Percentiles rank a stretch among this genome's conserved stretches.
Evolutionary conservation across 2,113 vertebrate species (phyloP).

Genomic region (Copsychus sechellarum): DNA sequence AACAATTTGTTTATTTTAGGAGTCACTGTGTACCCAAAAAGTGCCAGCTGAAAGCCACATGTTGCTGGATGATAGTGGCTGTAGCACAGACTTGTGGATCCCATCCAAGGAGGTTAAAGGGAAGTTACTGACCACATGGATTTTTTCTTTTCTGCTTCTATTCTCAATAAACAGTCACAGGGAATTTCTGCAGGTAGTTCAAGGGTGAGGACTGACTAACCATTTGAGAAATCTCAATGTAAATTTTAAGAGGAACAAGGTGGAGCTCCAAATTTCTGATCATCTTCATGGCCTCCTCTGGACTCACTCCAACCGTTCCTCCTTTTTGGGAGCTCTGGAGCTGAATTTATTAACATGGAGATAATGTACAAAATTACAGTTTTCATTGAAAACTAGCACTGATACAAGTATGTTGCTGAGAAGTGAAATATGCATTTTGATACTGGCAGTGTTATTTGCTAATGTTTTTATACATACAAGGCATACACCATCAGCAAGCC

Average conservation of each 20-base stretch:
- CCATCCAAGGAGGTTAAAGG: not conserved
- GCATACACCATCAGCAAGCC: not conserved
- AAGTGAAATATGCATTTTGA: not conserved
- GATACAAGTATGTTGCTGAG: not conserved
- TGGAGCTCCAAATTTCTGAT: not conserved
- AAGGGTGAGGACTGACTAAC: not conserved
- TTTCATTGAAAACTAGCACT: not conserved
- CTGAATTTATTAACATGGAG: not conserved
- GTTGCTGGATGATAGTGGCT: not conserved
- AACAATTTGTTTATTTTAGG: not conserved
- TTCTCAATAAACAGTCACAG: not conserved
- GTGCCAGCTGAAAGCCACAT: fast-evolving
- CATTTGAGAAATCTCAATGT: not conserved
- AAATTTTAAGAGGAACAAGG: not conserved
- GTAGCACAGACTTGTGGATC: not conserved
- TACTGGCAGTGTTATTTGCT: not conserved
- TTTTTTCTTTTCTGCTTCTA: not conserved
- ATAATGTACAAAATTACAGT: slow-evolving; percentile 4
- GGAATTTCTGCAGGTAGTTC: not conserved
- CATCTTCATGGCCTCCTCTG: not conserved
- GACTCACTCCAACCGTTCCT: not conserved
- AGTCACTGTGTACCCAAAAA: not conserved
- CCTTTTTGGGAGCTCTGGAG: not conserved
- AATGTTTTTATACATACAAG: not conserved
- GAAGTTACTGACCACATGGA: not conserved